A percentile compares a stretch with the other conserved stretches of the same genome.
phyloP scores from a whole-genome alignment of 1,140 invertebrate species.

The Zophobas atratus region DNA sequence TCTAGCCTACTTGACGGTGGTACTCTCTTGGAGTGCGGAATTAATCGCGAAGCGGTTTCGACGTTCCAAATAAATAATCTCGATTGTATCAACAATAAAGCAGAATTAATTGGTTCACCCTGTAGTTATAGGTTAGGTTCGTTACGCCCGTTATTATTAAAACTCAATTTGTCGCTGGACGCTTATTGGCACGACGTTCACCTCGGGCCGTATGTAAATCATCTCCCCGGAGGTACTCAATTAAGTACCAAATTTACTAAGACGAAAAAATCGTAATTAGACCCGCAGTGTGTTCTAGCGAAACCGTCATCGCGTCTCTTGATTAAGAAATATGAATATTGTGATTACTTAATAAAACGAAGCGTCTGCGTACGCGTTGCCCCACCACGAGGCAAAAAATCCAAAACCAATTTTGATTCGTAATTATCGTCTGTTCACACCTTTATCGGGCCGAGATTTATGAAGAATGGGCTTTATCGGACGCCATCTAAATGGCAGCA shows the following conservation, averaged over 20 bases:
- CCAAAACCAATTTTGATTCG: conserved; percentile 19
- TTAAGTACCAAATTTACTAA: conserved; percentile 36
- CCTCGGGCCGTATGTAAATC: conserved; percentile 32
- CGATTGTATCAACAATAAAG: conserved; percentile 13
- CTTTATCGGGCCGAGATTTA: conserved; percentile 56
- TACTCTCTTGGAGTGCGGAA: conserved; percentile 60
- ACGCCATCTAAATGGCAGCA: conserved; percentile 59
- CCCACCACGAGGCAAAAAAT: neutral
- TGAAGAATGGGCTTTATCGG: conserved; percentile 54
- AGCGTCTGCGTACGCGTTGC: neutral
- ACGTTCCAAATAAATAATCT: neutral
- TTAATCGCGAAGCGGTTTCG: conserved; percentile 27
- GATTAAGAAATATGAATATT: conserved; percentile 37
- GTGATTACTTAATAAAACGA: conserved; percentile 23
- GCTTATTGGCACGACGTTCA: conserved; percentile 34
- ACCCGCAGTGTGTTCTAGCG: conserved; percentile 14
- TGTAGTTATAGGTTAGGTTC: conserved; percentile 34
- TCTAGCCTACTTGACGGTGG: conserved; percentile 56
- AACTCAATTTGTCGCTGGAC: conserved; percentile 36
- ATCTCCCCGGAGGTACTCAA: conserved; percentile 16
- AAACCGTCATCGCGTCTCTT: conserved; percentile 3
- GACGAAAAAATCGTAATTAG: conserved; percentile 34
- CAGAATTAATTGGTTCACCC: conserved; percentile 34
- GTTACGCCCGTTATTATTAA: conserved; percentile 35
- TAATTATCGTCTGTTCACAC: conserved; percentile 53